phyloP scores from a whole-genome alignment of 2,113 vertebrate species.

The Chunga burmeisteri region DNA sequence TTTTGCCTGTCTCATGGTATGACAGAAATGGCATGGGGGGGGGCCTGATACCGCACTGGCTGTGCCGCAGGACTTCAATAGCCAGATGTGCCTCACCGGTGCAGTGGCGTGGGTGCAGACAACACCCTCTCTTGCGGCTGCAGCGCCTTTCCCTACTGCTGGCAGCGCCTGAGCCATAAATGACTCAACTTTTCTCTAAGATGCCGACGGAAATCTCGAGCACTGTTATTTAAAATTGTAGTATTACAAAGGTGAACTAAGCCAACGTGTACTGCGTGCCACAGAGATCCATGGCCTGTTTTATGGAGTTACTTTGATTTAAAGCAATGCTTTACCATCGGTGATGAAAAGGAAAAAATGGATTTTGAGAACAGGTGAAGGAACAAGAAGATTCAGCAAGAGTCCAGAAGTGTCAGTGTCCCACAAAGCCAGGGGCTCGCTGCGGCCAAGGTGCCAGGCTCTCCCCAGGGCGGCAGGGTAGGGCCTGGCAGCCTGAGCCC shows the following conservation, averaged over 20 bases:
- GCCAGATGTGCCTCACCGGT: not conserved
- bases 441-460: too few relatives aligned
- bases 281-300: not conserved
- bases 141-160: not conserved
- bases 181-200: not conserved
- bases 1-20: fast-evolving
- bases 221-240: not conserved
- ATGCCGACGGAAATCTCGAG: fast-evolving
- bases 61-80: fast-evolving
- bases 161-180: not conserved
- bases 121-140: not conserved
- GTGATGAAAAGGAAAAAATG: not conserved
- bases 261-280: not conserved
- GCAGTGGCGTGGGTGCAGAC: not conserved
- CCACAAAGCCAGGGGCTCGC: fast-evolving
- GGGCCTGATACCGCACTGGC: fast-evolving
- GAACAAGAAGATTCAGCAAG: not conserved
- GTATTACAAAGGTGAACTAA: not conserved
- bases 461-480: not conserved
- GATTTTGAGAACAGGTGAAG: not conserved
- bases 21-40: not conserved
- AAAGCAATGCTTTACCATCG: not conserved
- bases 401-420: not conserved
- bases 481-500: not conserved
- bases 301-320: not conserved